Evolutionary conservation across 2,113 vertebrate species (phyloP), one percentile per base, ranked within the genome.

Genomic region (Pipa parva): DNA sequence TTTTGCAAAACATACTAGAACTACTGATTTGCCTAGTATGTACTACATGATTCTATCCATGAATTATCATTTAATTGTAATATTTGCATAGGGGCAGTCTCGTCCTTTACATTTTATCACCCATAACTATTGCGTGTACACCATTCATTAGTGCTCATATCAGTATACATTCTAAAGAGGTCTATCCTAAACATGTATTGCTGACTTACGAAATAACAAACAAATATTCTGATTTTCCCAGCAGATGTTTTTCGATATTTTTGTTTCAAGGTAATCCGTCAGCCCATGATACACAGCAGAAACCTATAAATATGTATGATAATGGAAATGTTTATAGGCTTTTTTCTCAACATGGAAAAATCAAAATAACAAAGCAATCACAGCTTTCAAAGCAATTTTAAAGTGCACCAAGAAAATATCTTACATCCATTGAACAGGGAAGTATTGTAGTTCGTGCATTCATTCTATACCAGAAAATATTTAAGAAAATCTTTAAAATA

Each of bases 291-390:
- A 57, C 26, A 57, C 31, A 31, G 26, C 20, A 28, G 46, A 25
- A 31, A 15, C 52, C 18, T 12, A 57, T 57, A 46, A 33, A 31
- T 46, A 24, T 56, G 18, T 48, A 48, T 31, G 52, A 46, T 65
- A 52, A 65, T 65, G 39, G 63, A 56, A n/a, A 20, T 46, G 52
- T 57, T 56, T 65, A 31, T 28, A 31, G 52, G 13, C 17, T 52
- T 20, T 31, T 10, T 42, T 60, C 21, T 60, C 37, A 60, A 46
- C 24, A 39, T 45, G 12, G 24, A 27, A 31, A 55, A 8, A 20
- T 5, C 5, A 36, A 13, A 45, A 31, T 48, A 57, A 4, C 39
- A 57, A 28, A 20, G 25, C 18, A 63, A 63, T 31, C 45, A 20
- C 36, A 54, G 27, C 51, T 20, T 64, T 56, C 2, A 11, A 52